Conservation (phyloP, 35 echinoderm and acorn worm genomes). For the Lytechinus variegatus region DNA sequence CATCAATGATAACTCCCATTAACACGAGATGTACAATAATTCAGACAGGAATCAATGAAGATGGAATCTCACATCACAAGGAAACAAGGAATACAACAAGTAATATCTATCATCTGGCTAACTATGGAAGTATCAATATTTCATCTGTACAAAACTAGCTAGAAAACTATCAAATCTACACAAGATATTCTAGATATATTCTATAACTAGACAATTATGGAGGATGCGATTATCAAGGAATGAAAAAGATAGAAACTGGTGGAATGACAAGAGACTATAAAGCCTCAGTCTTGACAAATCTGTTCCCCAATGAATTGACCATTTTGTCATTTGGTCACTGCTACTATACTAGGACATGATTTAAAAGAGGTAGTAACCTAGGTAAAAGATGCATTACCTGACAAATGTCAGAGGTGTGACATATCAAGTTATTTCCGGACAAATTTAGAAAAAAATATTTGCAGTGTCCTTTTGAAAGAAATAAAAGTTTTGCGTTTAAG, state of each 20-base stretch:
- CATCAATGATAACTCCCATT: background rate
- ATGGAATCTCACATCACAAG: background rate
- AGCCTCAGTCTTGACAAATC: background rate
- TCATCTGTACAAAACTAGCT: background rate
- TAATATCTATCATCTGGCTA: background rate
- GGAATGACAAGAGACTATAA: background rate
- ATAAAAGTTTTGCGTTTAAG: too few relatives aligned
- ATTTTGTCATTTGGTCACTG: background rate
- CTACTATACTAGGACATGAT: background rate
- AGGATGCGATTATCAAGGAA: background rate
- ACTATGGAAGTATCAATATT: background rate
- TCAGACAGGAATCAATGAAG: background rate
- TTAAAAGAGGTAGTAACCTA: background rate
- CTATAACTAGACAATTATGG: background rate
- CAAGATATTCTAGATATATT: slow-evolving; percentile 1
- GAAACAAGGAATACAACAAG: background rate
- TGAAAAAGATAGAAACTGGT: background rate
- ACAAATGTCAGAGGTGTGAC: background rate
- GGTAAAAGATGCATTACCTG: background rate
- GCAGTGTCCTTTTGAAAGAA: too few relatives aligned
- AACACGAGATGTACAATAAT: background rate
- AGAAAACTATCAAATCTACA: background rate
- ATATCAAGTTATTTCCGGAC: background rate
- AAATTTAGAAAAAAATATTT: background rate
- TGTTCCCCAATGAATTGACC: background rate